Percentiles rank a stretch among this genome's conserved stretches.
Conservation (phyloP, 2,888 invertebrate species). For the Petrolisthes manimaculis region DNA sequence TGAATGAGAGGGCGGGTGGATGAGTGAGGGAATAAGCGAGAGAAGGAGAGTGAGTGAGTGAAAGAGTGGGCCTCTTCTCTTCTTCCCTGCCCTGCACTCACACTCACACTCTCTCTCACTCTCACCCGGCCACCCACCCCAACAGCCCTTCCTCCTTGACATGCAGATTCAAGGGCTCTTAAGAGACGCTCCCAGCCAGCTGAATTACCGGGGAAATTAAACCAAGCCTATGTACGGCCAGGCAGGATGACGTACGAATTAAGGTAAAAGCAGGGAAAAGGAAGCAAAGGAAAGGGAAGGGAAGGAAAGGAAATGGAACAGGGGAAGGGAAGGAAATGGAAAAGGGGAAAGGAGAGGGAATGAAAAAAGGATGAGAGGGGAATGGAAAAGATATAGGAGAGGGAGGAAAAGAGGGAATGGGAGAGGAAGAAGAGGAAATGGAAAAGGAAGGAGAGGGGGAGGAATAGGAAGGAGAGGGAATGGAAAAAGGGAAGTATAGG, state of each 20-base stretch:
- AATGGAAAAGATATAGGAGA: neutral
- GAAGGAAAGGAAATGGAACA: neutral
- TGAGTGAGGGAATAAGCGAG: neutral
- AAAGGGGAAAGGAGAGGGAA: neutral
- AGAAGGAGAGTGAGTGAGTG: neutral
- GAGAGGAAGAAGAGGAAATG: neutral
- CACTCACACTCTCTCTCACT: too few relatives aligned
- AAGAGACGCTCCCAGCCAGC: neutral
- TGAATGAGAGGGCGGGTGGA: neutral
- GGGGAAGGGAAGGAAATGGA: neutral
- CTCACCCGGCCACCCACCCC: too few relatives aligned
- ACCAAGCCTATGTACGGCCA: neutral
- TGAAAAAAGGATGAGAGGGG: neutral
- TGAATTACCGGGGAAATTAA: neutral
- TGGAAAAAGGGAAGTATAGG: neutral
- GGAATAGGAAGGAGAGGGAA: neutral
- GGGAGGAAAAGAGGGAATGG: neutral
- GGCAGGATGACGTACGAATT: too few relatives aligned
- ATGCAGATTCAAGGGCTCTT: neutral
- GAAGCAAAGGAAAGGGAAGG: neutral
- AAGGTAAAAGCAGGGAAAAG: neutral
- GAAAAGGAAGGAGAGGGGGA: neutral
- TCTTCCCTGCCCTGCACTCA: too few relatives aligned
- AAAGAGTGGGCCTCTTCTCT: neutral
- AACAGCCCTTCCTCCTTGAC: neutral